Evolutionary conservation across 2,113 vertebrate species (phyloP).

Genomic region (Gyps fulvus): DNA sequence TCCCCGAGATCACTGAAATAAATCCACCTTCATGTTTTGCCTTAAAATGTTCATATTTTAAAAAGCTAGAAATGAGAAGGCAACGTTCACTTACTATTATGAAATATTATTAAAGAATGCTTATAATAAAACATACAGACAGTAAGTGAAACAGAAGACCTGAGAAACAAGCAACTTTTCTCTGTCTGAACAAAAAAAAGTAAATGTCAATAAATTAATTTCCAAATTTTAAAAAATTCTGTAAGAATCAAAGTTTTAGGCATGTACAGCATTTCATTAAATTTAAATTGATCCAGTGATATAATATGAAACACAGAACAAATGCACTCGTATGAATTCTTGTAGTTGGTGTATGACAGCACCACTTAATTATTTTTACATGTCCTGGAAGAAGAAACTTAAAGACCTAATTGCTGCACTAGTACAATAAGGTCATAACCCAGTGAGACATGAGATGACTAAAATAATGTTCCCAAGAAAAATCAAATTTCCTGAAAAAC

Average conservation of each 20-base stretch:
- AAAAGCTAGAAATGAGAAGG: not conserved
- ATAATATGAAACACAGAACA: not conserved
- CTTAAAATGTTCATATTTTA: not conserved
- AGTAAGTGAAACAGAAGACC: not conserved
- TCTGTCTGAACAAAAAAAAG: not conserved
- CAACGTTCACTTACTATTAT: not conserved
- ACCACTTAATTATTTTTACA: not conserved
- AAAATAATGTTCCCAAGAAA: conserved; percentile 21
- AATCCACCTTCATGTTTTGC: not conserved
- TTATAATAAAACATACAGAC: not conserved
- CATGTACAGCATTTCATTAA: not conserved
- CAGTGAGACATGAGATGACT: not conserved
- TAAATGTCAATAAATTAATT: not conserved
- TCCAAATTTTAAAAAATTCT: not conserved
- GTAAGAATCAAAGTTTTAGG: not conserved
- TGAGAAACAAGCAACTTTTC: not conserved
- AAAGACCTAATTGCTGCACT: not conserved
- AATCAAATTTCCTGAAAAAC: conserved; percentile 31
- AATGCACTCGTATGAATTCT: not conserved
- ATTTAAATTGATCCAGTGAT: not conserved
- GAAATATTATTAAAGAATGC: not conserved
- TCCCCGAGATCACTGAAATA: not conserved
- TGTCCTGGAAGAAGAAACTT: not conserved
- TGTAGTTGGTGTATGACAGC: not conserved
- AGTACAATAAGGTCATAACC: not conserved